Evolutionary conservation across 1,140 invertebrate genomes (phyloP).

Genomic region (Phocides pigmalion): DNA sequence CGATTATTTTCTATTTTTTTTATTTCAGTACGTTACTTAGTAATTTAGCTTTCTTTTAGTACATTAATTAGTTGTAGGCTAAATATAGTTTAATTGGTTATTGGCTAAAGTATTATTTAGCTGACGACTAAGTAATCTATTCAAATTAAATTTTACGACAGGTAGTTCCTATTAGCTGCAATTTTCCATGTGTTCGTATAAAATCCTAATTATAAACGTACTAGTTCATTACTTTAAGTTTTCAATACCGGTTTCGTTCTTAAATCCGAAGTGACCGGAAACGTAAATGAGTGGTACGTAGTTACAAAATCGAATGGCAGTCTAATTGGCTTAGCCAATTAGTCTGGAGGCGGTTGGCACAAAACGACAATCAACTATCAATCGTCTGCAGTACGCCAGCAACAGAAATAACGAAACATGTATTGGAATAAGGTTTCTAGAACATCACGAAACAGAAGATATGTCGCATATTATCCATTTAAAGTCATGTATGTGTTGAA

Average conservation of each 20-base stretch:
- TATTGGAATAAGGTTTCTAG: background rate
- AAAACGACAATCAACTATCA: conserved; percentile 25
- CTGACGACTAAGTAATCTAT: too few relatives aligned
- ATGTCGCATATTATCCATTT: background rate
- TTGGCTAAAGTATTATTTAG: too few relatives aligned
- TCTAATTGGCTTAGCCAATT: conserved; percentile 23
- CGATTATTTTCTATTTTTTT: too few relatives aligned
- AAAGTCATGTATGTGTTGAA: too few relatives aligned
- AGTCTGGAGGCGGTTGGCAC: conserved; percentile 15
- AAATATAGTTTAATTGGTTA: too few relatives aligned
- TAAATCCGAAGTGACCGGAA: background rate
- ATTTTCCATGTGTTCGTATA: too few relatives aligned
- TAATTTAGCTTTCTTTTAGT: too few relatives aligned
- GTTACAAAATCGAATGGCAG: conserved; percentile 12
- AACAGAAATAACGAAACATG: background rate
- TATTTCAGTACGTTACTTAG: too few relatives aligned
- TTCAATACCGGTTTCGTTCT: background rate
- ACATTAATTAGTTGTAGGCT: too few relatives aligned
- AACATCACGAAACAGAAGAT: background rate
- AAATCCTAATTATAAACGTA: background rate
- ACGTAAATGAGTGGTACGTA: conserved; percentile 2
- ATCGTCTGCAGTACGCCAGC: conserved; percentile 21
- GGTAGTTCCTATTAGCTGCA: too few relatives aligned
- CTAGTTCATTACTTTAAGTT: background rate
- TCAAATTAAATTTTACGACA: too few relatives aligned